A percentile compares a stretch with the other conserved stretches of the same genome.
phyloP scores from a whole-genome alignment of 2,797 vertebrate genomes.

The Mormyrops attenuatus region DNA sequence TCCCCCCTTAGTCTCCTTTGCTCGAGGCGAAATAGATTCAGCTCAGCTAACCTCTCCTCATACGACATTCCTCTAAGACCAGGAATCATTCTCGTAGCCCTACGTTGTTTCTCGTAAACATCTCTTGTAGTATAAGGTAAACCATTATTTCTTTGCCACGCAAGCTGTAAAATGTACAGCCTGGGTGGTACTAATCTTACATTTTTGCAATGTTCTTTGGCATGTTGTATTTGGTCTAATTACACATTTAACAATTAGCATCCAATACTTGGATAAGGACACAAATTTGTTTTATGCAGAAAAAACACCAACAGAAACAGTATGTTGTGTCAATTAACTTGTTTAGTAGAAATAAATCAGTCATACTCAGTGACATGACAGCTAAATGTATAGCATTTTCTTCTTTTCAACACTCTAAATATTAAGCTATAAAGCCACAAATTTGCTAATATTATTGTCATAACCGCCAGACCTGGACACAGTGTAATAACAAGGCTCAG shows the following conservation, averaged over 20 bases:
- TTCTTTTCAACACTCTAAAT: not conserved
- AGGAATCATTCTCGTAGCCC: too few relatives aligned
- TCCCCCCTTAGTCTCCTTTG: too few relatives aligned
- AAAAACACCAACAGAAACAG: not conserved
- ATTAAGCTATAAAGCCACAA: too few relatives aligned
- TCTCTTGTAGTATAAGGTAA: not conserved
- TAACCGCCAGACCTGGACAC: not conserved
- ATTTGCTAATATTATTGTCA: too few relatives aligned
- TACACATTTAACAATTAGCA: not conserved
- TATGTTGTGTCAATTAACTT: not conserved
- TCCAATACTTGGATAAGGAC: not conserved
- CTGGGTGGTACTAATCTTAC: not conserved
- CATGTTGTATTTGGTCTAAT: not conserved
- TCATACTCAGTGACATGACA: not conserved
- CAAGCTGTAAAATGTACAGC: not conserved
- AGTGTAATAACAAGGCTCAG: not conserved
- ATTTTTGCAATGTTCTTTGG: not conserved
- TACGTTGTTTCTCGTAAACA: not conserved
- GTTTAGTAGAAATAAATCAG: not conserved
- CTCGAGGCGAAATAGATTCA: too few relatives aligned
- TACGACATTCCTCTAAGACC: too few relatives aligned
- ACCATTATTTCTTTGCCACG: not conserved
- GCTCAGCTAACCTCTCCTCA: too few relatives aligned
- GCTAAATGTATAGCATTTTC: not conserved
- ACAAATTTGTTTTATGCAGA: not conserved